phyloP scores from a whole-genome alignment of 2,797 vertebrate species.

The Hylomyscus alleni region DNA sequence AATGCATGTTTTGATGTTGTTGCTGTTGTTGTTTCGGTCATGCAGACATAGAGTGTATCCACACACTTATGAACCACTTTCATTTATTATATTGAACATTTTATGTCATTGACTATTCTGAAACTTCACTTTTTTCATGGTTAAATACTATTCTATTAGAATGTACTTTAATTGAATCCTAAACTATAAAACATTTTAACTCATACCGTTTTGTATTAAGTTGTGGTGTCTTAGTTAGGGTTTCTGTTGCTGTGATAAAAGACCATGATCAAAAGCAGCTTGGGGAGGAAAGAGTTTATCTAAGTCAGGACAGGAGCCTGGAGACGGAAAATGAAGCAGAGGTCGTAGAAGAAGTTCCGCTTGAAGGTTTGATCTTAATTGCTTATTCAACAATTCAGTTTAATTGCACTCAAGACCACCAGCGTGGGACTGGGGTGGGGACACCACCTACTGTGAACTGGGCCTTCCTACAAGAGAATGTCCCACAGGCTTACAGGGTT shows the following conservation, averaged over 20 bases:
- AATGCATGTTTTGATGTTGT: neutral
- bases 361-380: neutral
- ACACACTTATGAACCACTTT: constrained; percentile 37
- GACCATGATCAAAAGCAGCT: neutral
- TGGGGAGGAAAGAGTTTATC: neutral
- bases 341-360: neutral
- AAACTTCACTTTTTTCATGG: constrained; percentile 29
- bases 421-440: neutral
- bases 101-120: constrained; percentile 33
- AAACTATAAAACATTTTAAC: constrained; percentile 4
- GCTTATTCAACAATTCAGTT: neutral
- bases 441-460: neutral
- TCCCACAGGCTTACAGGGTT: neutral
- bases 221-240: neutral
- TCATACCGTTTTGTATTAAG: neutral
- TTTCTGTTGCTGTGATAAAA: neutral
- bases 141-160: constrained; percentile 8
- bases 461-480: neutral
- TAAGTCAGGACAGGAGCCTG: neutral
- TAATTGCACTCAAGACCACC: neutral
- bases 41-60: neutral
- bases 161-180: constrained; percentile 7
- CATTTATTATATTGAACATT: constrained; percentile 25
- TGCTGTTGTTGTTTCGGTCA: neutral
- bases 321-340: neutral